These are phyloP conservation scores for Hippocampus mohnikei DNA, from an alignment of 2,113 vertebrate species.

Conservation along the genomic window DNA sequence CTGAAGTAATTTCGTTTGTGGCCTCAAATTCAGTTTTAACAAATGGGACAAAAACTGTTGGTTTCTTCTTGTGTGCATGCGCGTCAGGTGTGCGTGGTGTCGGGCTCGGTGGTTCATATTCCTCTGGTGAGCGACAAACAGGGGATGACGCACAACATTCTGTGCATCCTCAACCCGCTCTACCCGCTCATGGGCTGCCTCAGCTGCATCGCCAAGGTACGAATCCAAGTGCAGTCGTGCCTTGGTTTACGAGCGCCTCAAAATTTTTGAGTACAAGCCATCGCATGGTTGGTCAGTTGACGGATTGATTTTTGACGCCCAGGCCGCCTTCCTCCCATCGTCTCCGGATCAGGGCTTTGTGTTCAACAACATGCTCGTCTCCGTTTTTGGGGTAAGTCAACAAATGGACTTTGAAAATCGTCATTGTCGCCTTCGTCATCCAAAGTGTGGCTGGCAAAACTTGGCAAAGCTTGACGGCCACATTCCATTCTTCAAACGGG, in stretches of 20 bases:
- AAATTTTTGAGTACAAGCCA: too few species aligned
- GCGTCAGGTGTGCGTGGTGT: slow-evolving; percentile 73
- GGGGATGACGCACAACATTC: slow-evolving; percentile 72
- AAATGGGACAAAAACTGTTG: too few species aligned
- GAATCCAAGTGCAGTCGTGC: too few species aligned
- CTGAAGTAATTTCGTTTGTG: too few species aligned
- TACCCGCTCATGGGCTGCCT: slow-evolving; percentile 92
- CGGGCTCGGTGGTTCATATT: slow-evolving; percentile 71
- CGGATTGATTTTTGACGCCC: not conserved
- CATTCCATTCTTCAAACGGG: too few species aligned
- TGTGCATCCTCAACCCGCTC: slow-evolving; percentile 85
- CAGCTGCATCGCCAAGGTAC: slow-evolving; percentile 88
- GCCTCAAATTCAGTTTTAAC: too few species aligned
- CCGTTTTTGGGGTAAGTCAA: slow-evolving; percentile 79
- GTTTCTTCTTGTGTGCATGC: too few species aligned
- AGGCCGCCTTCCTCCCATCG: slow-evolving; percentile 73
- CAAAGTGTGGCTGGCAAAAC: too few species aligned
- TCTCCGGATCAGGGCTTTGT: slow-evolving; percentile 63
- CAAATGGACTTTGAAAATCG: too few species aligned
- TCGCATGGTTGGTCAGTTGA: not conserved
- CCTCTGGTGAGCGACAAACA: slow-evolving; percentile 75
- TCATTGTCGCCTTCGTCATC: too few species aligned
- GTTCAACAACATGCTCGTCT: slow-evolving; percentile 82
- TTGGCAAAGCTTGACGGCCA: not conserved
- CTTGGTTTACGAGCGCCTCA: too few species aligned